A percentile compares a stretch with the other conserved stretches of the same genome.
phyloP scores from a whole-genome alignment of 2,888 invertebrate genomes.

The Dorcus parallelipipedus region DNA sequence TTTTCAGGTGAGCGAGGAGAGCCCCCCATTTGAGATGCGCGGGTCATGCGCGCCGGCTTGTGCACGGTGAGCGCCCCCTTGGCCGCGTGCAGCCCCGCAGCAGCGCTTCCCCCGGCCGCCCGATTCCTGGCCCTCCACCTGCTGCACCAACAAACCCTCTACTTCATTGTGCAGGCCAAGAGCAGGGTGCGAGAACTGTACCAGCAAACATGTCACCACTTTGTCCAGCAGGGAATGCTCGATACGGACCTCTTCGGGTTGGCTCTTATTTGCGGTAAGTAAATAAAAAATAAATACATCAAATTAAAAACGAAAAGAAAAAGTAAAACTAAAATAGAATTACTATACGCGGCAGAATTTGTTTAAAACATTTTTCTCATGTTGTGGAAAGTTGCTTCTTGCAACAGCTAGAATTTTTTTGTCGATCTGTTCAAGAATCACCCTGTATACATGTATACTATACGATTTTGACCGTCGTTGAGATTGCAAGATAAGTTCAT shows the following conservation, averaged over 20 bases:
- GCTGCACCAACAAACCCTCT: constrained; percentile 59
- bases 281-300: not conserved
- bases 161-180: constrained; percentile 69
- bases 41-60: constrained; percentile 57
- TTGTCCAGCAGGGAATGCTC: constrained; percentile 77
- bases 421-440: no score
- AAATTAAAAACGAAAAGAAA: not conserved
- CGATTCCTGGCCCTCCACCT: constrained; percentile 64
- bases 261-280: constrained; percentile 79
- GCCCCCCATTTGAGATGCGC: constrained; percentile 45
- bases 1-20: constrained; percentile 28
- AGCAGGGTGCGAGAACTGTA: constrained; percentile 81
- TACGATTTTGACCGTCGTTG: no score
- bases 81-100: constrained; percentile 70
- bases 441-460: no score
- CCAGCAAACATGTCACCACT: constrained; percentile 74
- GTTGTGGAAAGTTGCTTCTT: no score
- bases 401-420: no score
- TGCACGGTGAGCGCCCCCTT: constrained; percentile 79
- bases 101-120: constrained; percentile 59
- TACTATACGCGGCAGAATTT: no score
- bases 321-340: no score
- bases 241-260: constrained; percentile 84
- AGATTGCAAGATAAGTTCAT: no score
- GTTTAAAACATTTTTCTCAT: no score